These are phyloP conservation scores for Caenorhabditis latens DNA, from an alignment of 1,140 invertebrate species.

Conservation along the genomic window DNA sequence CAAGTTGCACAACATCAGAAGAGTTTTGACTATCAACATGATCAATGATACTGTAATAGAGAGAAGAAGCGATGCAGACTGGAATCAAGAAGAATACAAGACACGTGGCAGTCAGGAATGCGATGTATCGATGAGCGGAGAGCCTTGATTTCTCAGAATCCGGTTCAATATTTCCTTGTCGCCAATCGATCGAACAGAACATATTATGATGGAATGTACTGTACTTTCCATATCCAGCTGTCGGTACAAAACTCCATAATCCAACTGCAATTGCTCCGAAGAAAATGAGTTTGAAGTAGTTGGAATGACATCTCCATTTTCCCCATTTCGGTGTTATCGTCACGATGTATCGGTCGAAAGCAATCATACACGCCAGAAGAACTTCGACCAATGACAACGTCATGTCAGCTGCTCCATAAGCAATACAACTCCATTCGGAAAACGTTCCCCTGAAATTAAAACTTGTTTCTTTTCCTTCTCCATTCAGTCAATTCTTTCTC, in stretches of 20 bases:
- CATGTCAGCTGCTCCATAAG: slow-evolving; percentile 62
- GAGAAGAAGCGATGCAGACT: slow-evolving; percentile 62
- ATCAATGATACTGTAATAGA: slow-evolving; percentile 65
- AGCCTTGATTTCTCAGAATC: slow-evolving; percentile 52
- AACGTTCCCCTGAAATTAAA: slow-evolving; percentile 56
- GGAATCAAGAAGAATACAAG: slow-evolving; percentile 64
- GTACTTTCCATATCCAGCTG: slow-evolving; percentile 61
- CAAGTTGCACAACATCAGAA: slow-evolving; percentile 1
- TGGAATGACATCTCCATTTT: slow-evolving; percentile 57
- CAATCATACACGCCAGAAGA: slow-evolving; percentile 58
- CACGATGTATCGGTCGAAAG: slow-evolving; percentile 63
- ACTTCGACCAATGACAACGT: slow-evolving; percentile 54
- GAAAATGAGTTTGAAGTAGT: slow-evolving; percentile 60
- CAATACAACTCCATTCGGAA: slow-evolving; percentile 16
- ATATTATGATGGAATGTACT: slow-evolving; percentile 48
- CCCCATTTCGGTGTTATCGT: slow-evolving; percentile 63
- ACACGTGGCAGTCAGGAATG: slow-evolving; percentile 61
- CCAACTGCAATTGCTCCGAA: neutral
- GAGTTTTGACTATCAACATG: slow-evolving; percentile 57
- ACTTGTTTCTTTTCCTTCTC: neutral
- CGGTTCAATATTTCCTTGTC: slow-evolving; percentile 59
- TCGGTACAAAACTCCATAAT: slow-evolving; percentile 62
- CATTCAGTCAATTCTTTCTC: neutral
- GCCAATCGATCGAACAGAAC: slow-evolving; percentile 64
- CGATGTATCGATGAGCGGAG: slow-evolving; percentile 60